A percentile compares a stretch with the other conserved stretches of the same genome.
These are phyloP conservation scores for Rhinoptilus africanus DNA, from an alignment of 2,113 vertebrate species.

Conservation along the genomic window DNA sequence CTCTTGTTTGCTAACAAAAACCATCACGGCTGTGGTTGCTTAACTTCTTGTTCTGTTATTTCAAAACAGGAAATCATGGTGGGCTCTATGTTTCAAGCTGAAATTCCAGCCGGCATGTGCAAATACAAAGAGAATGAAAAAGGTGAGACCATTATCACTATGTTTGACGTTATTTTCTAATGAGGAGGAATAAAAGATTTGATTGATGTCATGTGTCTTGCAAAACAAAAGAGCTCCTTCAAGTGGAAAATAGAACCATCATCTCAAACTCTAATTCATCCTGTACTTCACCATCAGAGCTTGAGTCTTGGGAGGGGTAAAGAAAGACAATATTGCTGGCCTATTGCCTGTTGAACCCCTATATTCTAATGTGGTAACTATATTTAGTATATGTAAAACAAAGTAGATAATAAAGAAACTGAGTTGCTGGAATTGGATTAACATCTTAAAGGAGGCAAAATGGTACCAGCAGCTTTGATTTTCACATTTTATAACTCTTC, in stretches of 20 bases:
- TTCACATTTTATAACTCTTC: not conserved
- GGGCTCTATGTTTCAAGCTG: conserved; percentile 98
- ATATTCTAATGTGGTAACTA: not conserved
- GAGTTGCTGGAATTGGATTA: not conserved
- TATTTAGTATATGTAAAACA: not conserved
- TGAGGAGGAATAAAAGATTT: not conserved
- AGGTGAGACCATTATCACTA: conserved; percentile 72
- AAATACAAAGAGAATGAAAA: conserved; percentile 95
- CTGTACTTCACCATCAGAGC: not conserved
- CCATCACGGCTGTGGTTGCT: not conserved
- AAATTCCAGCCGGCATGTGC: conserved; percentile 89
- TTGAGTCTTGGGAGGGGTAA: not conserved
- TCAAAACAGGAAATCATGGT: conserved; percentile 95
- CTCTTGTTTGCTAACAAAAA: not conserved
- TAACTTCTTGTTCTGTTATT: not conserved
- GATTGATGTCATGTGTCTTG: not conserved
- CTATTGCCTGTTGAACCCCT: not conserved
- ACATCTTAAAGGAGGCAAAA: not conserved
- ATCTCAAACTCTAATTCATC: not conserved
- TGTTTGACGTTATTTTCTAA: not conserved
- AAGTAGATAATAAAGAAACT: not conserved
- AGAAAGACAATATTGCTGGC: not conserved
- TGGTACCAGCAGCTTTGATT: not conserved
- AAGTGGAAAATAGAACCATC: not conserved
- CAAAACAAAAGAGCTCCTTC: not conserved